These are phyloP conservation scores for Eupithecia tripunctaria DNA, from an alignment of 2,888 invertebrate species.

Conservation along the genomic window DNA sequence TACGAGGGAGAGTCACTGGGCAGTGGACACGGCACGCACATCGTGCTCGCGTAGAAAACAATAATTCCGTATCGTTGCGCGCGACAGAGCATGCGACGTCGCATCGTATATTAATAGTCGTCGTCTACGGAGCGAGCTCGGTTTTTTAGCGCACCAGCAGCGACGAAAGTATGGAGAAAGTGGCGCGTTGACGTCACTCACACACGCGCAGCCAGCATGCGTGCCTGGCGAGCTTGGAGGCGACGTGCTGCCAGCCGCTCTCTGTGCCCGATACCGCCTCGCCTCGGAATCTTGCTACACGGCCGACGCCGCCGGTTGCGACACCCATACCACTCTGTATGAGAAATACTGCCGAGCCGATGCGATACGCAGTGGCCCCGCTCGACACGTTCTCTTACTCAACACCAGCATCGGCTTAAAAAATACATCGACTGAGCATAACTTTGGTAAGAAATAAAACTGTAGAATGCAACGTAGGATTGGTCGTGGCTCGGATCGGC, in stretches of 20 bases:
- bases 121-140: slow-evolving; percentile 75
- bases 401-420: slow-evolving; percentile 58
- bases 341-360: slow-evolving; percentile 71
- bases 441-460: slow-evolving; percentile 36
- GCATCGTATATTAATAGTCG: slow-evolving; percentile 78
- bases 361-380: slow-evolving; percentile 76
- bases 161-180: slow-evolving; percentile 85
- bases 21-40: slow-evolving; percentile 59
- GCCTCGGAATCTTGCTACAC: slow-evolving; percentile 68
- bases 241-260: slow-evolving; percentile 55
- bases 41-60: slow-evolving; percentile 61
- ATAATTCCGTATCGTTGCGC: slow-evolving; percentile 75
- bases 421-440: slow-evolving; percentile 51
- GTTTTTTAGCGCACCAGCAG: slow-evolving; percentile 81
- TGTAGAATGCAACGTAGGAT: slow-evolving; percentile 51
- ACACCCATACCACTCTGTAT: slow-evolving; percentile 67
- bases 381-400: slow-evolving; percentile 81
- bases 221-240: slow-evolving; percentile 48
- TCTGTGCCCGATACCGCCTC: slow-evolving; percentile 66
- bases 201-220: slow-evolving; percentile 74
- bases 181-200: slow-evolving; percentile 83
- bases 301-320: slow-evolving; percentile 60
- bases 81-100: slow-evolving; percentile 75
- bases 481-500: slow-evolving; percentile 60
- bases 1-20: slow-evolving; percentile 57